Base-by-base conservation (phyloP, 2,113 vertebrate genomes). In the Pseudolaguvia tuberculata region DNA sequence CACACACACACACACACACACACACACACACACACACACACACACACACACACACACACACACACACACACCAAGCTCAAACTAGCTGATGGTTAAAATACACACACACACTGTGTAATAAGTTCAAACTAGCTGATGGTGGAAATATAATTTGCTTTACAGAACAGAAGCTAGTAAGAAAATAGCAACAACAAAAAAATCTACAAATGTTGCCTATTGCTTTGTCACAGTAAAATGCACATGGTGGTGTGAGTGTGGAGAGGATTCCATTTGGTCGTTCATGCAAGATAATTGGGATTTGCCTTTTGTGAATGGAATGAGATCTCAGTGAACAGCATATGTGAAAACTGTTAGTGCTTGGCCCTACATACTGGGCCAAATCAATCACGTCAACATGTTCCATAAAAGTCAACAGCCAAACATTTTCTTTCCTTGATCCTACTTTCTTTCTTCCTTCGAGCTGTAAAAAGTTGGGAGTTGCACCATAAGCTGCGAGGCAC, bases 291-390 rank as follows among this genome's bases (percentile, higher is more conserved):
- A 25, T 21, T n/a, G 29, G 14, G 27, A 62, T 25, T 63, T 42
- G 51, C 31, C 39, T 62, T 35, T 63, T 31, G 8, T 7, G 35
- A 55, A 53, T 4, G 8, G 55, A 8, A 53, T 47, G 5, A 71
- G 23, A n/a, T 17, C 15, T 7, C 20, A 17, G n/a, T 58, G 23
- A 20, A 17, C n/a, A 10, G 9, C 48, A 53, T 52, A 56, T 75
- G 73, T 75, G 23, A 75, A 75, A 66, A 42, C 61, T 42, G 56
- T 75, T 66, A 67, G 35, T n/a, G 13, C 39, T 63, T 50, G 35
- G 51, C 51, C 52, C 18, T 23, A 57, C 23, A 65, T 11, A 55
- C 13, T 74, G 59, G 50, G 55, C 50, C 29, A 39, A 42, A 39
- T 67, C 35, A 66, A 42, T 59, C 55, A 18, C 59, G 42, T 69